phyloP scores from a whole-genome alignment of 1,140 invertebrate species.

The Mylabris phalerata region DNA sequence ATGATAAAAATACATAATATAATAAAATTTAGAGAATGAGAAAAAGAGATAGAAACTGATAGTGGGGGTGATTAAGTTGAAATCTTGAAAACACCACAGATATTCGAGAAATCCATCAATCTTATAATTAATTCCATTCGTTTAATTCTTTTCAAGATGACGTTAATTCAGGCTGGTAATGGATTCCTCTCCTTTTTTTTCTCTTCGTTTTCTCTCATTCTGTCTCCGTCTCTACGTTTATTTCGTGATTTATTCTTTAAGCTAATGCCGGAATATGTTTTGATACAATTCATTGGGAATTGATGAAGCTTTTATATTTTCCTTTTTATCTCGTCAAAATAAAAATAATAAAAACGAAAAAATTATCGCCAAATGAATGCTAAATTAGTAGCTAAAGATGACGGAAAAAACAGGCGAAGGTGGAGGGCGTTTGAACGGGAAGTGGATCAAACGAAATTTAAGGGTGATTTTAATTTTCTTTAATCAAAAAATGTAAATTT shows the following conservation, averaged over 20 bases:
- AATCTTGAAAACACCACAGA: conserved; percentile 17
- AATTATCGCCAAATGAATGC: too few species aligned
- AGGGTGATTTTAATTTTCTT: conserved; percentile 13
- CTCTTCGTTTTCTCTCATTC: conserved; percentile 25
- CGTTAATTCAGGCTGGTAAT: conserved; percentile 42
- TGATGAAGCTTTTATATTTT: conserved; percentile 19
- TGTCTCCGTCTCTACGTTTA: too few species aligned
- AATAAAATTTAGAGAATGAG: conserved; percentile 17
- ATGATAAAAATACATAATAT: conserved; percentile 25
- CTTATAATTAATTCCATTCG: conserved; percentile 45
- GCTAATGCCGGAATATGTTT: conserved; percentile 29
- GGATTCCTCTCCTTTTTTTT: conserved; percentile 38
- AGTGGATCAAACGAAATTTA: not conserved
- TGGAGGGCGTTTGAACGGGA: not conserved
- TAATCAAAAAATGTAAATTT: conserved; percentile 20
- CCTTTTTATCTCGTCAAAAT: not conserved
- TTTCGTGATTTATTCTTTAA: too few species aligned
- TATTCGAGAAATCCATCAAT: conserved; percentile 39
- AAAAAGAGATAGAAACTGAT: too few species aligned
- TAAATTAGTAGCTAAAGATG: too few species aligned
- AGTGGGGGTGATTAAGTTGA: conserved; percentile 21
- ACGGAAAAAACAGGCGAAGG: too few species aligned
- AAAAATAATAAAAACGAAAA: conserved; percentile 5
- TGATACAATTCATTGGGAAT: conserved; percentile 31
- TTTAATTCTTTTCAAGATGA: conserved; percentile 45